Base-by-base conservation (phyloP, 2,113 vertebrate species). In the Pardalotus punctatus region DNA sequence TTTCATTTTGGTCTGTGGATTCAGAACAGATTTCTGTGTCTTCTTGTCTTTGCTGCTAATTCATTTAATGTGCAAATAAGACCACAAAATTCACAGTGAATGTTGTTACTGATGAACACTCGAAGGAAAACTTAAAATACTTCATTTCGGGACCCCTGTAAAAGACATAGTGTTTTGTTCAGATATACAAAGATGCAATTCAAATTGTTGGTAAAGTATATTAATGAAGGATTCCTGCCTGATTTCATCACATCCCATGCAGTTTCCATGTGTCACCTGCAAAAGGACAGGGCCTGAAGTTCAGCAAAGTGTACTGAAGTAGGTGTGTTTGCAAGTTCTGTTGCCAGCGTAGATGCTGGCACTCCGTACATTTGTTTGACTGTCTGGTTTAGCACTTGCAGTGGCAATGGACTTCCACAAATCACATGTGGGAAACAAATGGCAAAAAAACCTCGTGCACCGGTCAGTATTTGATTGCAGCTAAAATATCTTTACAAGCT, bases 221-320 rank as follows among this genome's bases (percentile, higher is more conserved):
- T 53, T 1, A 58, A 11, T 60, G 83, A 53, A 78, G 64, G 38
- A 50, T 64, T 83, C n/a, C 50, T 38, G 20, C n/a, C 58, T 27
- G 33, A 35, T 48, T 27, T 86, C 11, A 31, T 87, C 50, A 48
- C 28, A 53, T 45, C 5, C 38, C 38, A 42, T 50, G 53, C 45
- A 73, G 62, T 79, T 92, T 72, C 36, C 43, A 5, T 0, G 0
- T 42, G 35, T 27, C 35, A 65, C 50, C 35, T 60, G 31, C 19
- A 48, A 65, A 67, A 64, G 67, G n/a, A 65, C 40, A 25, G 58
- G 27, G 33, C 33, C 35, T 76, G 23, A 71, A 53, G 23, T 53
- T 84, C 54, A 64, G 43, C 35, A 42, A 50, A 50, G 15, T 0
- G 0, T 35, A 6, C 14, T 5, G 17, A 25, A 45, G 13, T 45